Percentiles rank a stretch among this genome's conserved stretches.
Evolutionary conservation across 2,888 invertebrate genomes (phyloP).

Genomic region (Leucophenga montana): DNA sequence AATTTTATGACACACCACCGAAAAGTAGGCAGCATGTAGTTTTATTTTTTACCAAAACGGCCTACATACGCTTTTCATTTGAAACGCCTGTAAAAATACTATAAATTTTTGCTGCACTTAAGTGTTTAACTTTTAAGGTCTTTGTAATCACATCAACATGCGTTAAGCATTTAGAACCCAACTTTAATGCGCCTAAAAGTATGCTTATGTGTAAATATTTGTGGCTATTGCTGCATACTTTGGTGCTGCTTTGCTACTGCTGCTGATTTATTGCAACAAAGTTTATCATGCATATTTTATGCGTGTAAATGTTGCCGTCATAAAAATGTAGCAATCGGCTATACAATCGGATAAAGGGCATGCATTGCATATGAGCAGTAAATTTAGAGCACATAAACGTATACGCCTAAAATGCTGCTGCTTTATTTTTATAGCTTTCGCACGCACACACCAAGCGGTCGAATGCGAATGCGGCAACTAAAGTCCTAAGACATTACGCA

Average conservation of each 20-base stretch:
- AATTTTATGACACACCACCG: conserved; percentile 10
- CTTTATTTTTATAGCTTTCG: conserved; percentile 53
- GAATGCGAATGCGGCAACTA: no score
- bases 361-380: background rate
- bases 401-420: conserved; percentile 10
- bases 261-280: conserved; percentile 65
- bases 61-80: no score
- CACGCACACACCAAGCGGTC: no score
- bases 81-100: conserved; percentile 30
- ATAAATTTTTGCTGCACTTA: conserved; percentile 46
- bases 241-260: conserved; percentile 50
- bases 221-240: conserved; percentile 30
- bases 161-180: conserved; percentile 24
- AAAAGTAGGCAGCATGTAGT: background rate
- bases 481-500: conserved; percentile 46
- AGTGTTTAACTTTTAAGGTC: conserved; percentile 58
- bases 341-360: background rate
- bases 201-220: background rate
- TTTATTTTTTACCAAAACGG: conserved; percentile 49
- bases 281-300: conserved; percentile 69
- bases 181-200: background rate
- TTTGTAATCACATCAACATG: conserved; percentile 61
- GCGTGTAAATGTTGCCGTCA: conserved; percentile 65
- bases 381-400: conserved; percentile 24
- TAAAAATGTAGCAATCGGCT: conserved; percentile 52